Conservation (phyloP, 2,113 vertebrate species). For the Pachypanchax playfairii region DNA sequence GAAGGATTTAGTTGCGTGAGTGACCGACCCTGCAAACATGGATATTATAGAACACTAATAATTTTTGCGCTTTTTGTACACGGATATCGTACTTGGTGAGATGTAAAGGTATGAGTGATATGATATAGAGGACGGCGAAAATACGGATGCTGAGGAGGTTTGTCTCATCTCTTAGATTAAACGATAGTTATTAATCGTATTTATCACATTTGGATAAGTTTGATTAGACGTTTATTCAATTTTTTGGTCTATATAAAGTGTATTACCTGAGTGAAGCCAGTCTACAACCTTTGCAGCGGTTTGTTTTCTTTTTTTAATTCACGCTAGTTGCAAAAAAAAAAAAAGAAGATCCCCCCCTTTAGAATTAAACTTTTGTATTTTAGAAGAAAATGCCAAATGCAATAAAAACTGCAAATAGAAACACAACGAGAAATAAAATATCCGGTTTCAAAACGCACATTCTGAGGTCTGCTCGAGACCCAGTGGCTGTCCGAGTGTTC, state of each 20-base stretch:
- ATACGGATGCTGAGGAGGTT: neutral
- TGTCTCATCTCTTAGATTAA: too few species aligned
- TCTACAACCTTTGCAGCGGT: neutral
- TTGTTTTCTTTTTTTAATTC: neutral
- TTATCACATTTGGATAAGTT: slow-evolving; percentile 8
- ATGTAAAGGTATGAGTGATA: slow-evolving; percentile 34
- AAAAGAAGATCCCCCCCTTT: too few species aligned
- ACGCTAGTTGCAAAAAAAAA: too few species aligned
- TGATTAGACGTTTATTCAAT: neutral
- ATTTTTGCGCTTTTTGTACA: slow-evolving; percentile 4
- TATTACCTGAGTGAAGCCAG: slow-evolving; percentile 1
- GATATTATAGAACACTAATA: slow-evolving; percentile 2
- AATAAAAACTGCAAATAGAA: neutral
- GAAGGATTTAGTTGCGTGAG: slow-evolving; percentile 3
- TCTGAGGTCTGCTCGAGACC: slow-evolving; percentile 45
- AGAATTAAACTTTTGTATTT: neutral
- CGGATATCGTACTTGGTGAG: slow-evolving; percentile 16
- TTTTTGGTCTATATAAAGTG: slow-evolving; percentile 31
- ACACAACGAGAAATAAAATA: slow-evolving; percentile 10
- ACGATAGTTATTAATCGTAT: neutral
- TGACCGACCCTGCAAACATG: slow-evolving; percentile 6
- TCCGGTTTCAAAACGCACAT: slow-evolving; percentile 13
- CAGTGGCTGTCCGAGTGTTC: slow-evolving; percentile 32
- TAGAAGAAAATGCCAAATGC: neutral
- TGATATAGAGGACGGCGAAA: slow-evolving; percentile 23